A percentile compares a stretch with the other conserved stretches of the same genome.
These are phyloP conservation scores for Mus spretus DNA, from an alignment of 2,797 vertebrate species.

Conservation along the genomic window DNA sequence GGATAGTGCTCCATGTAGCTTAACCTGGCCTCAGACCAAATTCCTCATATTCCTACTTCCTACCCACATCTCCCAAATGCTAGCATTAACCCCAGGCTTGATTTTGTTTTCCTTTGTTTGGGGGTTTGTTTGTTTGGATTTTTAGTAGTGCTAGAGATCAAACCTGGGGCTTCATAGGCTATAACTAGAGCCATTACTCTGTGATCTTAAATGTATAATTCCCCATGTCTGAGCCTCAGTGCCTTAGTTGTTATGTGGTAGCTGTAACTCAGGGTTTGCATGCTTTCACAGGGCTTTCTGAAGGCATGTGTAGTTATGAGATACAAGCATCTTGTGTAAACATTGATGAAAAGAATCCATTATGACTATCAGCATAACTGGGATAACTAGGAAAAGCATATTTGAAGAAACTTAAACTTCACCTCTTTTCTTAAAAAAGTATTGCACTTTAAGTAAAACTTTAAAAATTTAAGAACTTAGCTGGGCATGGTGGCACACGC, in stretches of 20 bases:
- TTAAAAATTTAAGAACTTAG: conserved; percentile 39
- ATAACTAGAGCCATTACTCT: neutral
- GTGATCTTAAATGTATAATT: conserved; percentile 7
- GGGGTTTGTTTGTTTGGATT: neutral
- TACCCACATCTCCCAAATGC: neutral
- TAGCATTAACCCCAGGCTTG: neutral
- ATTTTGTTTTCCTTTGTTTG: neutral
- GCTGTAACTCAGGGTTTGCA: conserved; percentile 16
- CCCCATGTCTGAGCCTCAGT: neutral
- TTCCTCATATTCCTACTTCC: neutral
- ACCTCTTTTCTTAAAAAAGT: conserved; percentile 62
- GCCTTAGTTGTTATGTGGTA: conserved; percentile 6
- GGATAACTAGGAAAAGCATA: conserved; percentile 11
- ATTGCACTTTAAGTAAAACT: conserved; percentile 47
- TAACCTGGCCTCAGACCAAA: neutral
- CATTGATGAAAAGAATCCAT: conserved; percentile 31
- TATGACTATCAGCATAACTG: conserved; percentile 7
- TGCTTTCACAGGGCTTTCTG: neutral
- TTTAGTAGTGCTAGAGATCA: neutral
- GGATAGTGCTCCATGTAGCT: neutral
- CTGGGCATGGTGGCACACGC: neutral
- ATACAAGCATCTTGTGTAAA: conserved; percentile 57
- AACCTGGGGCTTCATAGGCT: neutral
- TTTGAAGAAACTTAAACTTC: conserved; percentile 64
- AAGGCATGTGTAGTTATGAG: neutral